Evolutionary conservation across 2,797 vertebrate genomes (phyloP).

Genomic region (Danio jaintianensis): DNA sequence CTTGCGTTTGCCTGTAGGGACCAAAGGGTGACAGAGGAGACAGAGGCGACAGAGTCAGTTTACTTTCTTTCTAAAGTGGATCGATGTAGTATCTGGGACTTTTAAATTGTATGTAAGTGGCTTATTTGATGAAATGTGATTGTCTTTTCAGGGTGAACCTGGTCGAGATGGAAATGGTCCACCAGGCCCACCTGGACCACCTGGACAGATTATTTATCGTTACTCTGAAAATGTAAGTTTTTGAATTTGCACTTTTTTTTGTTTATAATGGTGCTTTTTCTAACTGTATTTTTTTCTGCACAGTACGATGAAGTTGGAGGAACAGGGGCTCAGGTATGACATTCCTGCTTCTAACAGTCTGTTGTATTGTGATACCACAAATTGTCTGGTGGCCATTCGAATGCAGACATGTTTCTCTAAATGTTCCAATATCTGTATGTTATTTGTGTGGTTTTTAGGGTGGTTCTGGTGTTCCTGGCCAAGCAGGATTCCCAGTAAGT

Average conservation of each 20-base stretch:
- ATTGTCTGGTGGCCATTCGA: neutral
- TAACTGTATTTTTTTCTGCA: constrained; percentile 4
- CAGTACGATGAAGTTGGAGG: constrained; percentile 68
- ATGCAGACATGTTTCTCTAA: neutral
- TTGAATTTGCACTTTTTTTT: neutral
- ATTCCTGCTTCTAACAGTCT: neutral
- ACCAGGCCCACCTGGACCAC: constrained; percentile 87
- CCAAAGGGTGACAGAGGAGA: constrained; percentile 73
- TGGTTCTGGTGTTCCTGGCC: constrained; percentile 79
- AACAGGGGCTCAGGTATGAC: constrained; percentile 70
- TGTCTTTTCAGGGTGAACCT: constrained; percentile 81
- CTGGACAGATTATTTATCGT: constrained; percentile 82
- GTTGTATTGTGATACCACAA: constrained; percentile 7
- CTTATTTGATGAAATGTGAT: neutral
- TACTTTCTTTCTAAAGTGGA: neutral
- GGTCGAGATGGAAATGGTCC: constrained; percentile 86
- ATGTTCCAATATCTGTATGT: neutral
- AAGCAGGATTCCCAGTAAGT: constrained; percentile 88
- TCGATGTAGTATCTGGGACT: neutral
- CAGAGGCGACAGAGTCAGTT: constrained; percentile 76
- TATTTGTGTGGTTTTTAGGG: constrained; percentile 68
- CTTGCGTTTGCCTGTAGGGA: constrained; percentile 69
- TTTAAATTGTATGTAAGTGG: neutral
- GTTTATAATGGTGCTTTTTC: neutral
- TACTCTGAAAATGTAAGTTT: constrained; percentile 69